Evolutionary conservation across 2,888 invertebrate species (phyloP).

Genomic region (Allolobophora icterica): DNA sequence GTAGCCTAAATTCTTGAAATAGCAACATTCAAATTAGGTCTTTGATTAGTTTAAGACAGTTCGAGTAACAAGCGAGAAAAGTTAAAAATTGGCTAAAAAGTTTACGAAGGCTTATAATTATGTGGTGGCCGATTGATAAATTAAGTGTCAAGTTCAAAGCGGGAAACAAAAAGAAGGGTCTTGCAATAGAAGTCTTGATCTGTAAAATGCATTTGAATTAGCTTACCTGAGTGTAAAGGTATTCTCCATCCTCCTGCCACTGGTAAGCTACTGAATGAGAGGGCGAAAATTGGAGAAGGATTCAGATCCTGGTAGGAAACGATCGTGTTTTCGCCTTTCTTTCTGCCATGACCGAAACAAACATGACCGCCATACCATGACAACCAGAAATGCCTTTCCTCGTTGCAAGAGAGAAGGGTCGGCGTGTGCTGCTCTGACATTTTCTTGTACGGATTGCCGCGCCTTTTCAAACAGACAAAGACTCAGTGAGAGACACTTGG

Average conservation of each 20-base stretch:
- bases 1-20: too few relatives aligned
- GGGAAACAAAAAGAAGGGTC: background rate
- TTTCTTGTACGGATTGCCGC: slow-evolving; percentile 25
- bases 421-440: slow-evolving; percentile 27
- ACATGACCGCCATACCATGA: slow-evolving; percentile 39
- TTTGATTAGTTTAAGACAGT: too few relatives aligned
- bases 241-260: slow-evolving; percentile 35
- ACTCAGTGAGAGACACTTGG: background rate
- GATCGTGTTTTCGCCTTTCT: slow-evolving; percentile 26
- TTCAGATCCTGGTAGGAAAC: slow-evolving; percentile 35
- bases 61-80: too few relatives aligned
- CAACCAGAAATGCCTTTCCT: slow-evolving; percentile 36
- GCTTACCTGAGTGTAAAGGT: slow-evolving; percentile 24
- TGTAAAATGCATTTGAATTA: background rate
- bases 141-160: too few relatives aligned
- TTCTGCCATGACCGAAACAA: slow-evolving; percentile 32
- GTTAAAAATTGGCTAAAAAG: too few relatives aligned
- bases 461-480: slow-evolving; percentile 23
- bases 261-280: slow-evolving; percentile 29
- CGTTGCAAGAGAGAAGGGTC: slow-evolving; percentile 30
- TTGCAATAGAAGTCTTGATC: background rate
- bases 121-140: too few relatives aligned
- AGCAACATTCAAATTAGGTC: too few relatives aligned
- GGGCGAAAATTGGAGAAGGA: slow-evolving; percentile 7
- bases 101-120: too few relatives aligned